Conservation (phyloP, 2,888 invertebrate genomes). For the Stratiomys singularior region DNA sequence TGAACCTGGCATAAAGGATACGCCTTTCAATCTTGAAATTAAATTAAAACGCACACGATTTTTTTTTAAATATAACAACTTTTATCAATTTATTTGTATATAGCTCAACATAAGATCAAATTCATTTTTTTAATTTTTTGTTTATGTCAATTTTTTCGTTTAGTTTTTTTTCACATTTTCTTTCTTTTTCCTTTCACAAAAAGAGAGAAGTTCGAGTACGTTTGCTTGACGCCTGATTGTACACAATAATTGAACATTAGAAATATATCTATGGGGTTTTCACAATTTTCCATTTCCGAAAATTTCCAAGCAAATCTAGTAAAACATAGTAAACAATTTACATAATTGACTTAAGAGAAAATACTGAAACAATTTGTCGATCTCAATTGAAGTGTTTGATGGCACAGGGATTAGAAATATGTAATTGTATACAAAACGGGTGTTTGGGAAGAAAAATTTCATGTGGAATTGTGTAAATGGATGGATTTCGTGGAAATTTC, state of each 20-base stretch:
- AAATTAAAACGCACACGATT: background rate
- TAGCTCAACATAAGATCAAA: slow-evolving; percentile 43
- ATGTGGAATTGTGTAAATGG: too few relatives aligned
- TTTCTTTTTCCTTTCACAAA: slow-evolving; percentile 23
- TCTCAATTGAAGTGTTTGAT: background rate
- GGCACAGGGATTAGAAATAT: background rate
- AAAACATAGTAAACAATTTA: background rate
- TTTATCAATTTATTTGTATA: slow-evolving; percentile 39
- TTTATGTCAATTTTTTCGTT: background rate
- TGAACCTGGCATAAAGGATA: too few relatives aligned
- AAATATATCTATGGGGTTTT: slow-evolving; percentile 32
- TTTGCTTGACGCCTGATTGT: slow-evolving; percentile 36
- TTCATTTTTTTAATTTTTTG: slow-evolving; percentile 1
- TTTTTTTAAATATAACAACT: slow-evolving; percentile 39
- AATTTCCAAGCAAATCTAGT: background rate
- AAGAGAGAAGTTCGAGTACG: background rate
- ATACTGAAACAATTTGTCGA: slow-evolving; percentile 1
- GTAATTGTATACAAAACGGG: background rate
- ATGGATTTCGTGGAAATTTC: too few relatives aligned
- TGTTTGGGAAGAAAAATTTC: background rate
- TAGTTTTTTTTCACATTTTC: background rate
- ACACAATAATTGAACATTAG: slow-evolving; percentile 35
- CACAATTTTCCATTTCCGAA: slow-evolving; percentile 8
- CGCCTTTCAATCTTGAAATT: too few relatives aligned
- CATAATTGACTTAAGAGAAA: slow-evolving; percentile 6